Conservation (phyloP, 2,113 vertebrate species). For the Cyanistes caeruleus region DNA sequence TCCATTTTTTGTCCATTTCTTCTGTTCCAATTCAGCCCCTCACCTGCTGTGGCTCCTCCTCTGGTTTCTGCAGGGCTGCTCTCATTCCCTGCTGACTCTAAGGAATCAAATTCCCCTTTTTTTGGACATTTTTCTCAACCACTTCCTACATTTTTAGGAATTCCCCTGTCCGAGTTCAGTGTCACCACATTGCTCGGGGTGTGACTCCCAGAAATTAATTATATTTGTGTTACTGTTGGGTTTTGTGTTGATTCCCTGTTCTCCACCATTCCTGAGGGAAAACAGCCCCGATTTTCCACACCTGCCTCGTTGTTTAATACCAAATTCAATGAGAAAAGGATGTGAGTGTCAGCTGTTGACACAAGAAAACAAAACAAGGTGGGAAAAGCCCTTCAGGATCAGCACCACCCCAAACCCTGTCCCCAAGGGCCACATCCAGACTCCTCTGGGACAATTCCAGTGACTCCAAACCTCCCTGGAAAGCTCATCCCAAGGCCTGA, state of each 20-base stretch:
- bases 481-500: background rate
- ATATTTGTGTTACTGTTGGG: background rate
- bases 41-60: background rate
- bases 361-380: too few relatives aligned
- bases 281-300: background rate
- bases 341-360: background rate
- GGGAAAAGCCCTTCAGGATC: rapidly evolving
- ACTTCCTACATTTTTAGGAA: constrained; percentile 28
- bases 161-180: background rate
- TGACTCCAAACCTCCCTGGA: background rate
- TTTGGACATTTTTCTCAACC: constrained; percentile 2
- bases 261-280: background rate
- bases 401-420: background rate
- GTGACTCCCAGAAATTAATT: background rate
- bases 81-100: constrained; percentile 19
- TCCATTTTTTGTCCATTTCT: background rate
- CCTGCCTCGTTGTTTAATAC: background rate
- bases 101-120: constrained; percentile 21
- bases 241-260: background rate
- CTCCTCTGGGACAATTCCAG: background rate
- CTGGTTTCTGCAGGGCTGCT: background rate
- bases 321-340: background rate
- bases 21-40: background rate
- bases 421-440: background rate
- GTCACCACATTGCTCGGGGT: background rate